Conservation (phyloP, 2,888 invertebrate genomes). For the Melangyna quadrimaculata region DNA sequence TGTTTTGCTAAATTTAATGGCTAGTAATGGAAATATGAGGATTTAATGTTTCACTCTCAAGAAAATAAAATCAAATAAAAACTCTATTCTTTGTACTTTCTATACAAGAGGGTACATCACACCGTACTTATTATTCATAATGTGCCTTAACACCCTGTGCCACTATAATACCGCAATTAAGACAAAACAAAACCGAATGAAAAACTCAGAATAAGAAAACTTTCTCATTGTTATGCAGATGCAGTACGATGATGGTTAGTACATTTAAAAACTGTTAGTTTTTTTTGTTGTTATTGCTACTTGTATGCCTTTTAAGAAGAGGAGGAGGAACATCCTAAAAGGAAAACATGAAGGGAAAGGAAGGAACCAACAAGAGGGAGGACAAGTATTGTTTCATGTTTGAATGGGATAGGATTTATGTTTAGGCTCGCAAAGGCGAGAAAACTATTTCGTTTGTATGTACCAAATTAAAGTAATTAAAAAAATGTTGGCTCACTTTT, state of each 20-base stretch:
- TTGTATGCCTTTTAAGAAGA: conserved; percentile 13
- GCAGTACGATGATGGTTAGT: not conserved
- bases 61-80: not conserved
- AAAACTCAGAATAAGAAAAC: conserved; percentile 53
- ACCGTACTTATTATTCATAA: conserved; percentile 31
- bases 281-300: conserved; percentile 6
- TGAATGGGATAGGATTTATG: conserved; percentile 30
- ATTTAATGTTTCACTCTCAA: conserved; percentile 31
- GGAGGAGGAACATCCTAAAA: not conserved
- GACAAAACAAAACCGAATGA: conserved; percentile 29
- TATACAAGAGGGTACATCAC: conserved; percentile 8
- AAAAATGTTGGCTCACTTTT: conserved; percentile 35
- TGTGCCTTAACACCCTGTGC: conserved; percentile 29
- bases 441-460: conserved; percentile 33
- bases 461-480: conserved; percentile 45
- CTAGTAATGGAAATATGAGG: conserved; percentile 48
- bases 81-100: not conserved
- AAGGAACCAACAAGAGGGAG: conserved; percentile 24
- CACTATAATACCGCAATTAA: conserved; percentile 38
- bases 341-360: conserved; percentile 27
- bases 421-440: conserved; percentile 4
- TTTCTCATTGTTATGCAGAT: conserved; percentile 38
- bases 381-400: conserved; percentile 30
- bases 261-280: conserved; percentile 29
- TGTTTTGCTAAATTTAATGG: conserved; percentile 32